Evolutionary conservation across 2,797 vertebrate genomes (phyloP).

Genomic region (Hypotaenidia philippensis): DNA sequence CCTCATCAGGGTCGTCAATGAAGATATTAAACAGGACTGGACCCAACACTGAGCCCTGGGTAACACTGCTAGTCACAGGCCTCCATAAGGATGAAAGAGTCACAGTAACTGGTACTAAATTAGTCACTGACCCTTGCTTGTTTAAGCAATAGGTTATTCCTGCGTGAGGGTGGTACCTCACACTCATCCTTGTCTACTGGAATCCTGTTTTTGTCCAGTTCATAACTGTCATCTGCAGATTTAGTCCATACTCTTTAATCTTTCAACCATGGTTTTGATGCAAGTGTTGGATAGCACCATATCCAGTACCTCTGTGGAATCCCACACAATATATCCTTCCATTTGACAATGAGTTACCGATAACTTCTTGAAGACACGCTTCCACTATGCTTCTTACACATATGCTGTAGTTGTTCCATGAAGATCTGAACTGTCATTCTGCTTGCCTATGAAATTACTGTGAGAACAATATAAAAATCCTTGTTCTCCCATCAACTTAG

Average conservation of each 20-base stretch:
- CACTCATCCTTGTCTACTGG: background rate
- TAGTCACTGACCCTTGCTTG: background rate
- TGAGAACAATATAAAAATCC: background rate
- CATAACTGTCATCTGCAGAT: background rate
- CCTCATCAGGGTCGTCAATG: too few relatives aligned
- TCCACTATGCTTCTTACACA: background rate
- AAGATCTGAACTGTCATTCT: background rate
- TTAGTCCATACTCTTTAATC: background rate
- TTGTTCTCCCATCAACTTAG: background rate
- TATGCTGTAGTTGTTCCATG: background rate
- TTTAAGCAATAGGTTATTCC: background rate
- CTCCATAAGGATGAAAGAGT: background rate
- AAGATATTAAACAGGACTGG: too few relatives aligned
- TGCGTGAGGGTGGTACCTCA: background rate
- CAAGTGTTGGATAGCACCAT: background rate
- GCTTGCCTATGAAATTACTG: background rate
- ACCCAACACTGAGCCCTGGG: too few relatives aligned
- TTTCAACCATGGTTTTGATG: background rate
- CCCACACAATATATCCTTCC: background rate
- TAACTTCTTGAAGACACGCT: background rate
- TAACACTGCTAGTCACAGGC: too few relatives aligned
- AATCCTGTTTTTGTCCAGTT: background rate
- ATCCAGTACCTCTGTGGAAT: background rate
- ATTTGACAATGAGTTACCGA: background rate
- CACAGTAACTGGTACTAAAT: too few relatives aligned